Evolutionary conservation across 2,888 invertebrate genomes (phyloP).

Genomic region (Brassicogethes aeneus): DNA sequence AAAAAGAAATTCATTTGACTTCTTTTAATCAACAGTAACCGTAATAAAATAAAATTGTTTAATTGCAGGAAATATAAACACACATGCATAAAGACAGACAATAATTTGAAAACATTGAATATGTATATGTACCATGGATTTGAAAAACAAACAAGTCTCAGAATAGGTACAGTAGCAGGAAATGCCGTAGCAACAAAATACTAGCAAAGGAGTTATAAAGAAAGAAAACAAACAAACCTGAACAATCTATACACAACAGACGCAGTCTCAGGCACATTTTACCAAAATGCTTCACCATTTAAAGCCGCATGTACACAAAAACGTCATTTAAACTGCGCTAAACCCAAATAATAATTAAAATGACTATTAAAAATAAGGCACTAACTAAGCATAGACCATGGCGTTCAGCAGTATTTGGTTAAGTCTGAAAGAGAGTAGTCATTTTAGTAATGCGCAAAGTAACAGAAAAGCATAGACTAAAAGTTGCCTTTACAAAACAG

Average conservation of each 20-base stretch:
- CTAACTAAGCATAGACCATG: conserved; percentile 3
- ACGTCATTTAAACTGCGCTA: too few relatives aligned
- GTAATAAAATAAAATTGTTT: too few relatives aligned
- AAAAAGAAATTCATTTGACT: too few relatives aligned
- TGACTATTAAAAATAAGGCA: conserved; percentile 2
- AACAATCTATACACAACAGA: conserved; percentile 48
- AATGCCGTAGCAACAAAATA: conserved; percentile 5
- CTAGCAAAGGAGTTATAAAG: conserved; percentile 4
- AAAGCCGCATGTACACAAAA: too few relatives aligned
- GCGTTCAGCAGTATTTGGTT: conserved; percentile 3
- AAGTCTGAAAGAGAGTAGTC: conserved; percentile 2
- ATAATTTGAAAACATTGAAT: too few relatives aligned
- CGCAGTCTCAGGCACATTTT: conserved; percentile 45
- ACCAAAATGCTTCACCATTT: conserved; percentile 30
- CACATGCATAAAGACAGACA: too few relatives aligned
- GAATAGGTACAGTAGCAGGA: conserved; percentile 10
- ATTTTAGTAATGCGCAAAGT: conserved; percentile 3
- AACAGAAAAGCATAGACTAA: conserved; percentile 11
- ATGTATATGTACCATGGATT: too few relatives aligned
- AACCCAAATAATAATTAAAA: too few relatives aligned
- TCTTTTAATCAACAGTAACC: too few relatives aligned
- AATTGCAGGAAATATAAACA: too few relatives aligned
- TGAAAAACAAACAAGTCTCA: not conserved
- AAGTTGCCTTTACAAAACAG: conserved; percentile 27
- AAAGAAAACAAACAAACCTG: too few relatives aligned